Evolutionary conservation across 2,888 invertebrate genomes (phyloP).

Genomic region (Andrena praecox): DNA sequence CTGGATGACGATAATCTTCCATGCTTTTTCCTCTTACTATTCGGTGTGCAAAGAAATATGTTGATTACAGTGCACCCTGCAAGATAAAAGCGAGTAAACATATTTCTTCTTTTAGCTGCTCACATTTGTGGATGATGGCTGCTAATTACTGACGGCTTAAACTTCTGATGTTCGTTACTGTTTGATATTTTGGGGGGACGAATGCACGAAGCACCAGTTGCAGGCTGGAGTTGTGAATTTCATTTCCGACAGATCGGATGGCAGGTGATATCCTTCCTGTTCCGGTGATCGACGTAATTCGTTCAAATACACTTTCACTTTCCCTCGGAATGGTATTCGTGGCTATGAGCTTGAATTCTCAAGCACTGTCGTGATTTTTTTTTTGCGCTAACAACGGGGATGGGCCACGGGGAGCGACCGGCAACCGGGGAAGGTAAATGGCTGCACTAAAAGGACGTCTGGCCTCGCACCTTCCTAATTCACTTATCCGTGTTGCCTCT

Average conservation of each 20-base stretch:
- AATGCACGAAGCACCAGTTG: too few species aligned
- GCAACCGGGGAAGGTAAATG: slow-evolving; percentile 71
- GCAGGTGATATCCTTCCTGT: too few species aligned
- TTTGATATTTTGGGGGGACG: too few species aligned
- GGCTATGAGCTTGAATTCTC: neutral
- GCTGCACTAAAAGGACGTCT: slow-evolving; percentile 69
- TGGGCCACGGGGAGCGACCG: slow-evolving; percentile 29
- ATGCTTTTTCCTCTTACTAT: neutral
- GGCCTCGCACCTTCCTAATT: slow-evolving; percentile 68
- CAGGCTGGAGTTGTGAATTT: too few species aligned
- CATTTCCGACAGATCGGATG: too few species aligned
- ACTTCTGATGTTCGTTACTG: too few species aligned
- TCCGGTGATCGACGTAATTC: neutral
- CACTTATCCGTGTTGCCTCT: slow-evolving; percentile 69
- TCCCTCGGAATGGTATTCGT: neutral
- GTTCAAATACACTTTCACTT: neutral
- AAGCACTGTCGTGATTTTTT: slow-evolving; percentile 28
- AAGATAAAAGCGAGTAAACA: too few species aligned
- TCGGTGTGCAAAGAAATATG: neutral
- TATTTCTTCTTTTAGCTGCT: too few species aligned
- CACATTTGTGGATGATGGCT: too few species aligned
- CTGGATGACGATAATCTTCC: neutral
- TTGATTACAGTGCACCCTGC: neutral
- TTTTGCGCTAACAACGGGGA: slow-evolving; percentile 7
- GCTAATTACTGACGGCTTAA: too few species aligned